Evolutionary conservation across 2,888 invertebrate species (phyloP), one percentile per base, ranked within the genome.

Genomic region (Neoaliturus tenellus): DNA sequence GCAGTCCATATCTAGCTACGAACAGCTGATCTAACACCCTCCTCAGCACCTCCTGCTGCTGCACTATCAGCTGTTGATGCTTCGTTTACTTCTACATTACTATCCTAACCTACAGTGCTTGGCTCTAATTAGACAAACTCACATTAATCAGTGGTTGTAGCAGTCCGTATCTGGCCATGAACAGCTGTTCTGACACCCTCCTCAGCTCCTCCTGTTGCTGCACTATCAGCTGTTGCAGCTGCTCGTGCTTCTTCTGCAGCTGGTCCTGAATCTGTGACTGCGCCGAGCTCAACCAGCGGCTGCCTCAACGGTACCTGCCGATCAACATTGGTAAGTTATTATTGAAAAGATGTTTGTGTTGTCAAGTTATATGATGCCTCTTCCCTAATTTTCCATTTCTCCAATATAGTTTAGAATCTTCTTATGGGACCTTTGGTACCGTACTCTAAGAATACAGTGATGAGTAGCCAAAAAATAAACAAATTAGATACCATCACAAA

Each of bases 81-180:
- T 97, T 95, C 86, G 96, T 96, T 89, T 97, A 97, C 89, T 97
- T 97, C 48, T 95, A n/a, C n/a, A n/a, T n/a, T n/a, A n/a, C n/a
- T n/a, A n/a, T n/a, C n/a, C n/a, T n/a, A n/a, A n/a, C n/a, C n/a
- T n/a, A n/a, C n/a, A n/a, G n/a, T n/a, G n/a, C n/a, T n/a, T n/a
- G n/a, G n/a, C n/a, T n/a, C n/a, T n/a, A n/a, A n/a, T n/a, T n/a
- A n/a, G n/a, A n/a, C n/a, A n/a, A 20, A 88, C 89, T 88, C 84
- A 90, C 91, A 87, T 91, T 91, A 17, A 91, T 86, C 62, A 91
- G 84, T 0, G 91, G 90, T 17, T 90, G 92, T 44, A 93, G 88
- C 14, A 97, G 92, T 6, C 96, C 96, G 87, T 96, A 95, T 88
- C 96, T 93, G 0, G 97, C 96, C 90, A 97, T 94, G 73, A 97